Conservation (phyloP, 2,888 invertebrate species). For the Hypsopygia costalis region DNA sequence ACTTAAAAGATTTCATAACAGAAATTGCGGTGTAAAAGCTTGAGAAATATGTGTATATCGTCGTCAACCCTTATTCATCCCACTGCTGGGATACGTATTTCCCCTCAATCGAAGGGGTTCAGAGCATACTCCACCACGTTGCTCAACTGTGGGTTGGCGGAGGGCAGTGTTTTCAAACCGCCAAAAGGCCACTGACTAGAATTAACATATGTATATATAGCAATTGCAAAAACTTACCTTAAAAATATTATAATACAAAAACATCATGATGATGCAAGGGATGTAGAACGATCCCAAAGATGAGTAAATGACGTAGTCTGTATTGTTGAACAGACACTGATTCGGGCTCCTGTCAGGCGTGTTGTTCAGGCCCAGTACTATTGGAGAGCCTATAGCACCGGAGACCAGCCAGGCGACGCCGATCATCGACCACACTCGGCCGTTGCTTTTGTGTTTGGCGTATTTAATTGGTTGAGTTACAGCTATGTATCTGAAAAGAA, state of each 20-base stretch:
- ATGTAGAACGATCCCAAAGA: constrained; percentile 99
- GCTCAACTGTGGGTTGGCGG: too few relatives aligned
- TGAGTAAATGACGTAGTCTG: constrained; percentile 98
- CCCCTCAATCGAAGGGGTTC: too few relatives aligned
- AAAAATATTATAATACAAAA: constrained; percentile 98
- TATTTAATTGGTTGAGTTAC: constrained; percentile 99
- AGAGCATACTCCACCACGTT: too few relatives aligned
- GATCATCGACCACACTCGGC: constrained; percentile 96
- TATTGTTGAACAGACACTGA: constrained; percentile 97
- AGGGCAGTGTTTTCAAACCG: too few relatives aligned
- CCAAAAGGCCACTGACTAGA: too few relatives aligned
- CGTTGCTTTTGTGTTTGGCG: constrained; percentile 98
- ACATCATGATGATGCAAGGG: constrained; percentile 98
- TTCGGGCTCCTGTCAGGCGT: constrained; percentile 90
- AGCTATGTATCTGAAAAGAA: constrained; percentile 93
- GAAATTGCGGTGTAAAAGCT: too few relatives aligned
- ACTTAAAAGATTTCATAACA: too few relatives aligned
- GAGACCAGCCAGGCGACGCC: constrained; percentile 96
- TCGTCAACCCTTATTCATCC: too few relatives aligned
- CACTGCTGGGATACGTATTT: too few relatives aligned
- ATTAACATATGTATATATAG: too few relatives aligned
- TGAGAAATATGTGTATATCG: too few relatives aligned
- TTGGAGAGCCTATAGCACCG: constrained; percentile 96
- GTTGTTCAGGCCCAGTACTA: constrained; percentile 97
- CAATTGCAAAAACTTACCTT: constrained; percentile 92